Conservation (phyloP, 2,113 vertebrate species). For the Hyla sarda region DNA sequence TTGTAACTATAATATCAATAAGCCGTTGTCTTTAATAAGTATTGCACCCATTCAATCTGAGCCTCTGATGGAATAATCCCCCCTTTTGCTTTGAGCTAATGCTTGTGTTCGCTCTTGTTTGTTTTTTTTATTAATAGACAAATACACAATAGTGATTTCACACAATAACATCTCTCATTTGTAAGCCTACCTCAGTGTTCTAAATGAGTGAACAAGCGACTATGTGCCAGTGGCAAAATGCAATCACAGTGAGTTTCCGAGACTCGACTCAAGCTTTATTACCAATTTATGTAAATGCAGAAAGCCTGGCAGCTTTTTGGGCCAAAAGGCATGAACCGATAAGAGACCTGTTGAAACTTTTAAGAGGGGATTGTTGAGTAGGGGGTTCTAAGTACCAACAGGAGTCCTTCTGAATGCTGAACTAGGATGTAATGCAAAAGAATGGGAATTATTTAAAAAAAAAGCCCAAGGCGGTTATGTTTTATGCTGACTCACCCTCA, state of each 20-base stretch:
- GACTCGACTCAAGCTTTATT: neutral
- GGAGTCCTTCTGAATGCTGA: neutral
- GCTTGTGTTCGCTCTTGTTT: neutral
- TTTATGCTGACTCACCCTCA: constrained; percentile 16
- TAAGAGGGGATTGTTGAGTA: neutral
- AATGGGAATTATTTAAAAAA: neutral
- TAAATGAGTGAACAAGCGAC: neutral
- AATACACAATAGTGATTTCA: neutral
- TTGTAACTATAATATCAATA: neutral
- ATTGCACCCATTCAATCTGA: neutral
- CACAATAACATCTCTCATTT: constrained; percentile 3
- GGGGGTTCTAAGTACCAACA: neutral
- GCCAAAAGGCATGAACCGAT: neutral
- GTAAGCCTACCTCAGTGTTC: neutral
- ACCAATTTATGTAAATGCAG: neutral
- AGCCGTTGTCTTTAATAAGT: neutral
- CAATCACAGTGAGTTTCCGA: neutral
- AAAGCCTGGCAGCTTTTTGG: neutral
- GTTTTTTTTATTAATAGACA: neutral
- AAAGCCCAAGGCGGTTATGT: constrained; percentile 12
- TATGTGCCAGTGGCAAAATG: neutral
- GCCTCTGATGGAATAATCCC: neutral
- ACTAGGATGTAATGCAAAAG: neutral
- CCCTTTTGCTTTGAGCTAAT: neutral
- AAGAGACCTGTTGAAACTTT: constrained; percentile 1